Base-by-base conservation (phyloP, 2,113 vertebrate species). In the Chaetura pelagica region DNA sequence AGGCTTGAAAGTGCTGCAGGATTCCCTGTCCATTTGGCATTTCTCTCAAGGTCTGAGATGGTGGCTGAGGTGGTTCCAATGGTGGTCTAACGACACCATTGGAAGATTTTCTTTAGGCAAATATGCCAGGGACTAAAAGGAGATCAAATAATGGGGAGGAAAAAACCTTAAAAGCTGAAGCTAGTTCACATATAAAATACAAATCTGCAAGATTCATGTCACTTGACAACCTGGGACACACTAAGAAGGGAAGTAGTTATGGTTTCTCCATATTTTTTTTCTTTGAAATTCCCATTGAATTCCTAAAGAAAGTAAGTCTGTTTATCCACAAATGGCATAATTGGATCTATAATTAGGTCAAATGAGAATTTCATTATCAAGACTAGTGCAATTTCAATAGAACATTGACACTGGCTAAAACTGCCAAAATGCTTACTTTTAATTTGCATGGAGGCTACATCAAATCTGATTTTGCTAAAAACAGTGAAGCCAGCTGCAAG, bases 391-490 rank as follows among this genome's bases (percentile, higher is more conserved):
- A 48, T 54, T 71, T 71, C 26, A 78, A 44, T 0, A 52, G 24
- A 92, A 46, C 8, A 7, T 16, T 90, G 22, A 82, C 44, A 52
- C 30, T 15, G 10, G 24, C 19, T 79, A 52, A 44, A 87, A 57
- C 5, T 52, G 15, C 15, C 34, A 63, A 66, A 58, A 89, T 22
- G 97, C 99, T 98, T 98, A 99, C 99, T 99, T 98, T 98, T 98
- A 95, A 99, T 98, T 97, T 99, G 98, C 98, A 99, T 98, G 66
- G 98, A 98, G 93, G 87, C 88, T 27, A 99, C 94, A 97, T 99
- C 99, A 96, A 99, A 96, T 85, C 99, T 98, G 94, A 99, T 98
- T 98, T 99, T 99, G 92, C 98, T 98, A 96, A 99, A 99, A 86
- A 98, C 92, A 0, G 99, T 99, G 92, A 99, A 98, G 76, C 99